Percentiles rank a stretch among this genome's conserved stretches.
Evolutionary conservation across 2,113 vertebrate species (phyloP).

Genomic region (Oxyura jamaicensis): DNA sequence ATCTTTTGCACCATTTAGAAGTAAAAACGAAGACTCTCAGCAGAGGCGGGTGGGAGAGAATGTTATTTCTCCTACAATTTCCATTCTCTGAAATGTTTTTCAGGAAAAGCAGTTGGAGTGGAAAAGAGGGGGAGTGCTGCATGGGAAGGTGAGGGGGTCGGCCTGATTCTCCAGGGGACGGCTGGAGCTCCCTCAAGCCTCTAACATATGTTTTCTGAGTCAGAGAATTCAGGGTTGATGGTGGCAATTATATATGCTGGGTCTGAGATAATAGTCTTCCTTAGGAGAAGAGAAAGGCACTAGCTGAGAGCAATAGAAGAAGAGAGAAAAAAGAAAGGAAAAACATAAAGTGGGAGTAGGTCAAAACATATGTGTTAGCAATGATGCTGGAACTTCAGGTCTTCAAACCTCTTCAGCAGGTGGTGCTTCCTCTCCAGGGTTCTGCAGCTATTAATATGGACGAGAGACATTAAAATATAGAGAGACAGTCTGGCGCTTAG

Average conservation of each 20-base stretch:
- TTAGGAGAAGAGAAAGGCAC: background rate
- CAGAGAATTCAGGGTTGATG: background rate
- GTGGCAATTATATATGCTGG: background rate
- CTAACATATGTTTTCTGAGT: background rate
- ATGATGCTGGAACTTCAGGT: constrained; percentile 54
- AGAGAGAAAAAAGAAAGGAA: constrained; percentile 24
- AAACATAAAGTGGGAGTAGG: constrained; percentile 24
- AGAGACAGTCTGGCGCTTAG: constrained; percentile 34
- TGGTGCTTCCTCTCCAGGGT: constrained; percentile 7
- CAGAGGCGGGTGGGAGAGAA: background rate
- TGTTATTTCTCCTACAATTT: background rate
- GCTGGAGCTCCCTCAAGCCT: background rate
- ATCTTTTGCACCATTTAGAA: background rate
- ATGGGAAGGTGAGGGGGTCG: background rate
- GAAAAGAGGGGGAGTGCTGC: background rate
- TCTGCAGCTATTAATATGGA: constrained; percentile 48
- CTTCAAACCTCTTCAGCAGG: constrained; percentile 33
- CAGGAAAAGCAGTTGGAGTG: background rate
- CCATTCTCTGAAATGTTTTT: background rate
- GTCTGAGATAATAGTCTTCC: background rate
- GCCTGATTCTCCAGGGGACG: background rate
- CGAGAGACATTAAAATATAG: constrained; percentile 21
- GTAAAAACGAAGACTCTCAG: background rate
- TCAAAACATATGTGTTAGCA: constrained; percentile 17
- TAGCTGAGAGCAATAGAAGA: constrained; percentile 7